Conservation (phyloP, 2,797 vertebrate species). For the Knipowitschia caucasica region DNA sequence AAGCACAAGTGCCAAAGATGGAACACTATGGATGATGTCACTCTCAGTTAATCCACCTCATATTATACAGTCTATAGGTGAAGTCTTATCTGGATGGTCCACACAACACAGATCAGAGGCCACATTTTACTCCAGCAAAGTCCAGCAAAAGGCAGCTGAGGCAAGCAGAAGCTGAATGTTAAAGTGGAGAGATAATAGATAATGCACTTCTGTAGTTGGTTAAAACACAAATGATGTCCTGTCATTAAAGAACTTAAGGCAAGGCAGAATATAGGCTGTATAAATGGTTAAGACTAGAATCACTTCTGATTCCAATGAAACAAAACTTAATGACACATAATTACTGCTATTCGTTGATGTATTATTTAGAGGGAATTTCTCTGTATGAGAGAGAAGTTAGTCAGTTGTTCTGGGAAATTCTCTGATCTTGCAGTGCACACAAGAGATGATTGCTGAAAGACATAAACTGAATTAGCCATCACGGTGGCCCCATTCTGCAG, state of each 20-base stretch:
- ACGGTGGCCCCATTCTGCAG: constrained; percentile 43
- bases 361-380: background rate
- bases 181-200: background rate
- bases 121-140: no score
- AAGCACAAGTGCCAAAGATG: no score
- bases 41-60: no score
- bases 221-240: background rate
- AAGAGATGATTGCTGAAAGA: constrained; percentile 33
- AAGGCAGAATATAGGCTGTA: background rate
- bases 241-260: background rate
- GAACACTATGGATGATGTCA: no score
- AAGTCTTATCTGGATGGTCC: no score
- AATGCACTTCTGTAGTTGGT: background rate
- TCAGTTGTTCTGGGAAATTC: background rate
- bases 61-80: no score
- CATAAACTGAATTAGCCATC: constrained; percentile 40
- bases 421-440: constrained; percentile 16
- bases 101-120: no score
- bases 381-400: background rate
- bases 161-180: background rate
- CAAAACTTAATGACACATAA: background rate
- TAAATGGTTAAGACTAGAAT: background rate
- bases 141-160: background rate
- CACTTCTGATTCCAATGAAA: no score
- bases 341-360: background rate